Percentiles rank a stretch among this genome's conserved stretches.
Conservation (phyloP, 2,797 vertebrate species). For the Rhinichthys osculus region DNA sequence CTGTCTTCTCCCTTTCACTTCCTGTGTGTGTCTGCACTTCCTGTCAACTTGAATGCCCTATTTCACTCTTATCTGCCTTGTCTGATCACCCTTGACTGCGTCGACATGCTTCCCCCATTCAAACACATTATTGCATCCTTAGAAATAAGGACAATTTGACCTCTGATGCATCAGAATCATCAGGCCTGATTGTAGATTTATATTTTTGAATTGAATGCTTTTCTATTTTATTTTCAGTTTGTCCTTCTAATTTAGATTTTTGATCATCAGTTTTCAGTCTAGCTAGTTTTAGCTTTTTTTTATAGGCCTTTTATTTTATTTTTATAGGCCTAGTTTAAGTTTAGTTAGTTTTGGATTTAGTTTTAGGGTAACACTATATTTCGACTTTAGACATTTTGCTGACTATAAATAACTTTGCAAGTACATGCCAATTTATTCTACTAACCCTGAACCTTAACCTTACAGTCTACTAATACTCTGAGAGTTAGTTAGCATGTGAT, state of each 20-base stretch:
- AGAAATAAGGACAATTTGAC: neutral
- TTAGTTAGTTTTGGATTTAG: neutral
- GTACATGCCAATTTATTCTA: neutral
- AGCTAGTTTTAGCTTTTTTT: neutral
- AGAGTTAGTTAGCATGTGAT: neutral
- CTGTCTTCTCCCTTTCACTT: slow-evolving; percentile 41
- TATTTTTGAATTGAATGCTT: neutral
- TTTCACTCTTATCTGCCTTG: slow-evolving; percentile 6
- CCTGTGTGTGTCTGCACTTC: slow-evolving; percentile 35
- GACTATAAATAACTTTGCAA: neutral
- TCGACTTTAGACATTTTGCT: neutral
- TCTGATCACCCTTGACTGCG: neutral
- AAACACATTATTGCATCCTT: neutral
- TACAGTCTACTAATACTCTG: neutral
- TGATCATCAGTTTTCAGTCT: neutral
- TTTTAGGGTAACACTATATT: neutral
- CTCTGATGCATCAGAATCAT: neutral
- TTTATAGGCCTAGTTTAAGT: neutral
- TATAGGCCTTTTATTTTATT: too few relatives aligned
- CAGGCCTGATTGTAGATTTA: neutral
- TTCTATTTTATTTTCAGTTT: neutral
- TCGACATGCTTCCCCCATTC: neutral
- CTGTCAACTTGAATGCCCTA: neutral
- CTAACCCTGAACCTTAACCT: neutral
- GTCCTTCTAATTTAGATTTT: neutral